A percentile compares a stretch with the other conserved stretches of the same genome.
Evolutionary conservation across 2,113 vertebrate species (phyloP).

Genomic region (Brachyhypopomus occidentalis): DNA sequence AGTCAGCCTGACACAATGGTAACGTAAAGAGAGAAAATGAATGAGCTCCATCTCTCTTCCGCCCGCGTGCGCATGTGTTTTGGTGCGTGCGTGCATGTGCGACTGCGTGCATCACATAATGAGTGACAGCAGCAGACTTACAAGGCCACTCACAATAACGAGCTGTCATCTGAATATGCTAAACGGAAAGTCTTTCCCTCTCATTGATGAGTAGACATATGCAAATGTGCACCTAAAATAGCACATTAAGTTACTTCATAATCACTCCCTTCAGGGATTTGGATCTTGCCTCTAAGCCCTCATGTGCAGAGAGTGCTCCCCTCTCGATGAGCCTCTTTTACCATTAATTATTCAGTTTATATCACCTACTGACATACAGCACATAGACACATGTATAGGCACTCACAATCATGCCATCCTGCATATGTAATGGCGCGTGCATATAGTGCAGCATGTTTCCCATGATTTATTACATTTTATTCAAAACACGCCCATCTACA

Average conservation of each 20-base stretch:
- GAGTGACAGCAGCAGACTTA: slow-evolving; percentile 21
- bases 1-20: slow-evolving; percentile 57
- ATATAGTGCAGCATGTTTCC: too few relatives aligned
- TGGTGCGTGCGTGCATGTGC: not conserved
- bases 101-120: not conserved
- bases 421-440: too few relatives aligned
- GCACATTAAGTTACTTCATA: not conserved
- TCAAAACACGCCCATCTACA: too few relatives aligned
- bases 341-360: too few relatives aligned
- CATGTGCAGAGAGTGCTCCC: not conserved
- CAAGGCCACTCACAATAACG: slow-evolving; percentile 40
- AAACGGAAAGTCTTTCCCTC: not conserved
- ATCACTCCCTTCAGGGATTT: not conserved
- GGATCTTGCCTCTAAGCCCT: not conserved
- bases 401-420: too few relatives aligned
- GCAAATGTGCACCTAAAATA: slow-evolving; percentile 9
- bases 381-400: too few relatives aligned
- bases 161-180: slow-evolving; percentile 30
- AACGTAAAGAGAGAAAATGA: slow-evolving; percentile 68
- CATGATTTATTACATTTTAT: too few relatives aligned
- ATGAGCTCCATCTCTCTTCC: slow-evolving; percentile 57
- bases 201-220: not conserved
- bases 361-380: too few relatives aligned
- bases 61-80: not conserved
- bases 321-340: not conserved